phyloP scores from a whole-genome alignment of 35 echinoderm and acorn worm genomes.

The Nesometra sesokonis region DNA sequence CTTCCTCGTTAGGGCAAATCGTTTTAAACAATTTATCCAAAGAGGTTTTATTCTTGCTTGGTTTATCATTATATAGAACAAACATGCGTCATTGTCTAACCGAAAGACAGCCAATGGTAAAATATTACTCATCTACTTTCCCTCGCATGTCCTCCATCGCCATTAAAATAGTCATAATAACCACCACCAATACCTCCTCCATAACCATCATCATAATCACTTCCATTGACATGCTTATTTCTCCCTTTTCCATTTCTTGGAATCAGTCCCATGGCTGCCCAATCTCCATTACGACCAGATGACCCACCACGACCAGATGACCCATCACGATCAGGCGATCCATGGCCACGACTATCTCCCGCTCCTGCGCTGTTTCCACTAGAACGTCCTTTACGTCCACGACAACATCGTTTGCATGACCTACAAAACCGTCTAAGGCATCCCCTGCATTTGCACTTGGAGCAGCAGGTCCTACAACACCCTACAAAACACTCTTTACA shows the following conservation, averaged over 20 bases:
- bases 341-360: neutral
- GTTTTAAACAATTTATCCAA: too few species aligned
- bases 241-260: neutral
- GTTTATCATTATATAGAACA: too few species aligned
- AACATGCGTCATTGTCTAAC: too few species aligned
- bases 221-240: neutral
- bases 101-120: too few species aligned
- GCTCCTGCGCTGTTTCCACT: too few species aligned
- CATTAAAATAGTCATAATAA: neutral
- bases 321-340: neutral
- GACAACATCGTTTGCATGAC: neutral
- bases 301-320: neutral
- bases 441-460: neutral
- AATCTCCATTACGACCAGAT: neutral
- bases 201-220: neutral
- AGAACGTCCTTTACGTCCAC: neutral
- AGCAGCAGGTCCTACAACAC: constrained; percentile 18
- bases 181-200: neutral
- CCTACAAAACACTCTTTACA: constrained; percentile 13
- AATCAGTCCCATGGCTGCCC: neutral
- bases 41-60: too few species aligned
- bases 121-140: neutral
- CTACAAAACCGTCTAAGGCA: neutral
- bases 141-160: neutral
- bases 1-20: too few species aligned